Conservation (phyloP, 2,113 vertebrate genomes). For the Rhynchopsitta pachyrhyncha region DNA sequence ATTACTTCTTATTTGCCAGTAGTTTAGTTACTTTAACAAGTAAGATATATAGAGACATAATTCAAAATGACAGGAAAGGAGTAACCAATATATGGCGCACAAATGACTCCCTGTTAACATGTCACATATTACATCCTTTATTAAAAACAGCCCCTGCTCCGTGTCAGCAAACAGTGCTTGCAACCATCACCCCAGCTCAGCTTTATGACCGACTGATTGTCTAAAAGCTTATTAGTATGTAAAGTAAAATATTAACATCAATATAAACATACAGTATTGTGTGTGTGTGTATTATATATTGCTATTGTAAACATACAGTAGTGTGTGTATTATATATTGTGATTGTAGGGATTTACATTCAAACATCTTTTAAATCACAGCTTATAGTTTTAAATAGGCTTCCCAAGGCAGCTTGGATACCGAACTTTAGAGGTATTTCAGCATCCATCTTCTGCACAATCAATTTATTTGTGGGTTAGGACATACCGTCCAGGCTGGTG, state of each 20-base stretch:
- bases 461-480: background rate
- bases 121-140: slow-evolving; percentile 61
- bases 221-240: background rate
- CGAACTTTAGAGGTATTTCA: background rate
- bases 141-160: slow-evolving; percentile 44
- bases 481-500: background rate
- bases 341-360: background rate
- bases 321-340: background rate
- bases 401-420: background rate
- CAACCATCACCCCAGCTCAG: background rate
- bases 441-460: background rate
- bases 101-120: slow-evolving; percentile 69
- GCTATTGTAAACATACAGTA: background rate
- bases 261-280: background rate
- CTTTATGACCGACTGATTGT: background rate
- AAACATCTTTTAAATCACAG: background rate
- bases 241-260: background rate
- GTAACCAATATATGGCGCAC: slow-evolving; percentile 34
- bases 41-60: slow-evolving; percentile 39
- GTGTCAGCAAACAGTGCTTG: background rate
- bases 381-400: background rate
- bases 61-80: slow-evolving; percentile 54
- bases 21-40: background rate
- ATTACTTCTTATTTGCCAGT: slow-evolving; percentile 1
- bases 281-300: background rate